Percentiles rank a stretch among this genome's conserved stretches.
These are phyloP conservation scores for Acronicta aceris DNA, from an alignment of 2,888 invertebrate species.

Conservation along the genomic window DNA sequence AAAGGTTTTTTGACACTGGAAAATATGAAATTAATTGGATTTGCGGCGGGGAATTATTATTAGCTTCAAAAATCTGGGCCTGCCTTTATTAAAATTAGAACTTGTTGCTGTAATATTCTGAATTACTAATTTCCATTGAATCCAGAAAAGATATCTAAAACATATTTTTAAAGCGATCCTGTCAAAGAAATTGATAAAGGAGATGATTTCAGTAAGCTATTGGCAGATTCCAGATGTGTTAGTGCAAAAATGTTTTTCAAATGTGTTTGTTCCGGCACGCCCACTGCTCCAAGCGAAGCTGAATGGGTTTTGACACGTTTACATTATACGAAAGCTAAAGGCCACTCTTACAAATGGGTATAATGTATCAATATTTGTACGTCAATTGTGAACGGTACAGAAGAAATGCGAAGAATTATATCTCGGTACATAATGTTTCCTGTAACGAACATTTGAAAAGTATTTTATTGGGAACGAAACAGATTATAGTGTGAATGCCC, in stretches of 20 bases:
- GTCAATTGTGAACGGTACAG: background rate
- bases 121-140: background rate
- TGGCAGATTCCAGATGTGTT: background rate
- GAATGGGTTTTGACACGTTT: conserved; percentile 11
- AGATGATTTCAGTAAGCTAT: background rate
- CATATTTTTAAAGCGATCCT: background rate
- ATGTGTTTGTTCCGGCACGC: conserved; percentile 3
- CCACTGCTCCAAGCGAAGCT: background rate
- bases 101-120: background rate
- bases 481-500: background rate
- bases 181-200: background rate
- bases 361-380: conserved; percentile 12
- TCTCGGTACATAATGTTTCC: background rate
- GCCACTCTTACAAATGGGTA: conserved; percentile 7
- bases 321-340: conserved; percentile 8
- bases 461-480: conserved; percentile 5
- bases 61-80: conserved; percentile 8
- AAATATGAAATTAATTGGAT: conserved; percentile 19
- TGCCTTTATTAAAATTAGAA: conserved; percentile 7
- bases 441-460: background rate
- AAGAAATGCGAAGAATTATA: background rate
- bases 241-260: background rate
- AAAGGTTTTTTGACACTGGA: conserved; percentile 9
- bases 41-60: conserved; percentile 8
- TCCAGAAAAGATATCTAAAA: background rate